A percentile compares a stretch with the other conserved stretches of the same genome.
phyloP scores from a whole-genome alignment of 2,113 vertebrate species.

The Rallus limicola region DNA sequence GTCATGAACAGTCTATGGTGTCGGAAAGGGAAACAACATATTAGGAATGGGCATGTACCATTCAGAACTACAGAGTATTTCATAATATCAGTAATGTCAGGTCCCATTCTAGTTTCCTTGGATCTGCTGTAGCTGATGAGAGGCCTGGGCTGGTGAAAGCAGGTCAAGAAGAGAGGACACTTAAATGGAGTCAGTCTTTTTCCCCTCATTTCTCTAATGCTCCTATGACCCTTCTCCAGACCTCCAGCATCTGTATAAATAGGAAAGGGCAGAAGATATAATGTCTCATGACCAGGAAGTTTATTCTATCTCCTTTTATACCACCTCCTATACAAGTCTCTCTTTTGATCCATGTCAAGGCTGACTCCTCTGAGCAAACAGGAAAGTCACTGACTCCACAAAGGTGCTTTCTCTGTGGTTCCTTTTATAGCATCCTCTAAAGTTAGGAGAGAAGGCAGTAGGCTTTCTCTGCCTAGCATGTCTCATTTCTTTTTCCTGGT shows the following conservation, averaged over 20 bases:
- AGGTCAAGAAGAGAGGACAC: neutral
- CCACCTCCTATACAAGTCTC: fast-evolving
- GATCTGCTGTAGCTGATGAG: neutral
- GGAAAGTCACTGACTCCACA: neutral
- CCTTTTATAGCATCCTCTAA: neutral
- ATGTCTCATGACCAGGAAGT: too few species aligned
- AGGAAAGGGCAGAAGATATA: neutral
- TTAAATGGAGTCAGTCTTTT: neutral
- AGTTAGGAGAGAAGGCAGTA: neutral
- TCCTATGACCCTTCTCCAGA: neutral
- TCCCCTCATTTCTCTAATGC: neutral
- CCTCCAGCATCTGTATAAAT: neutral
- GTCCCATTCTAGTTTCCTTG: neutral
- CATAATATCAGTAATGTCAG: neutral
- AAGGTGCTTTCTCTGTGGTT: neutral
- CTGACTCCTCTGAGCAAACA: neutral
- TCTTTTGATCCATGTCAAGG: neutral
- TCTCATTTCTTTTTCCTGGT: neutral
- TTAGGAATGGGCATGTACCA: neutral
- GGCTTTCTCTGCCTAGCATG: neutral
- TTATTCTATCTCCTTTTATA: neutral
- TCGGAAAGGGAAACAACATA: neutral
- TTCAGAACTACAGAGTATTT: neutral
- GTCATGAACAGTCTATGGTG: fast-evolving
- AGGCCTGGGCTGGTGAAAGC: neutral